Evolutionary conservation across 2,888 invertebrate genomes (phyloP).

Genomic region (Keiferia lycopersicella): DNA sequence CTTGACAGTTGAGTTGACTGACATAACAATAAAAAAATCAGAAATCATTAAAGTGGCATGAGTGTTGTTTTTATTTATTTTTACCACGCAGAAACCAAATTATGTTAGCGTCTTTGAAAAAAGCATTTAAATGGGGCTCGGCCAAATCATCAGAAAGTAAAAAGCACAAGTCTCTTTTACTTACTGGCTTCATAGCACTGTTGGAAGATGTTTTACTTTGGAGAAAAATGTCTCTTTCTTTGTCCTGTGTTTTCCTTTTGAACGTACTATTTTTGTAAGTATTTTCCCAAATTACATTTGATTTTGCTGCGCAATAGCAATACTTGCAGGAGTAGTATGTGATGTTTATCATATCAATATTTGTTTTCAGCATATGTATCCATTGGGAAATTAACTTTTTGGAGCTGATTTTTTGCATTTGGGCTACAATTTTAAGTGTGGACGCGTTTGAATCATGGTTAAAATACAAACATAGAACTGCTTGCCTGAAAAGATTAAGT

Average conservation of each 20-base stretch:
- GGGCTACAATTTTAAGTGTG: conserved; percentile 48
- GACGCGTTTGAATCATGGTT: conserved; percentile 73
- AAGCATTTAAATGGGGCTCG: conserved; percentile 56
- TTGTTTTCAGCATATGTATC: conserved; percentile 59
- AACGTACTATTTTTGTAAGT: conserved; percentile 68
- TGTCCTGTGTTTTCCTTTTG: conserved; percentile 57
- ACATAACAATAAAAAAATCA: neutral
- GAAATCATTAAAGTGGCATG: neutral
- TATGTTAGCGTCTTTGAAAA: conserved; percentile 61
- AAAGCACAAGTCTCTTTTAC: conserved; percentile 51
- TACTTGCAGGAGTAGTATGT: neutral
- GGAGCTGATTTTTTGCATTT: conserved; percentile 55
- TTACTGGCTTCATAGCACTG: conserved; percentile 56
- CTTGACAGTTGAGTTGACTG: neutral
- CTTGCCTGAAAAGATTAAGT: conserved; percentile 61
- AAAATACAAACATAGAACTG: conserved; percentile 68
- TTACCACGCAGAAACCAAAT: conserved; percentile 3
- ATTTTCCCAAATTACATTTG: conserved; percentile 13
- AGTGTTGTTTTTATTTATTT: conserved; percentile 15
- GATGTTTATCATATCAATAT: conserved; percentile 9
- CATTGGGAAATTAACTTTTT: conserved; percentile 59
- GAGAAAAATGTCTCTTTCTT: conserved; percentile 67
- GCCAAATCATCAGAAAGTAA: conserved; percentile 50
- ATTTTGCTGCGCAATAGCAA: conserved; percentile 4
- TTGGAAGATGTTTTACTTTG: conserved; percentile 73